Conservation (phyloP, 2,888 invertebrate species). For the Drosophila algonquin region DNA sequence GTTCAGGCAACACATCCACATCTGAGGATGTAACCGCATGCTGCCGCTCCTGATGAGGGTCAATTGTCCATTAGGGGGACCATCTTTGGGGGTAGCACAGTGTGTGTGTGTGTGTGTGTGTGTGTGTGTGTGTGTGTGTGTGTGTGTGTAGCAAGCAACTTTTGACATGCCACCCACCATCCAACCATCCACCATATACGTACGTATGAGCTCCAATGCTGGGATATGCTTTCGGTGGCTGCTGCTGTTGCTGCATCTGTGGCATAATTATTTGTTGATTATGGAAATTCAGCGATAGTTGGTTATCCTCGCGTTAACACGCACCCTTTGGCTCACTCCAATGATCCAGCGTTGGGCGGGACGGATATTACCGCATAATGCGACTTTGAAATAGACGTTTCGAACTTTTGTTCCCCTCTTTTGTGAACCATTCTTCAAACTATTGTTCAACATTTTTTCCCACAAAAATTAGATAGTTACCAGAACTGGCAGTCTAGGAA, state of each 20-base stretch:
- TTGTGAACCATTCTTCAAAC: too few relatives aligned
- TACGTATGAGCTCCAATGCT: background rate
- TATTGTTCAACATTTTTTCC: background rate
- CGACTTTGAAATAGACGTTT: background rate
- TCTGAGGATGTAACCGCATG: slow-evolving; percentile 74
- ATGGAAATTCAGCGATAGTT: slow-evolving; percentile 67
- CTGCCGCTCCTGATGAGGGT: slow-evolving; percentile 51
- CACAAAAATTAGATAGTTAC: slow-evolving; percentile 1
- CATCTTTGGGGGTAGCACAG: slow-evolving; percentile 68
- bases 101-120: slow-evolving; percentile 20
- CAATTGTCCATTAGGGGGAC: slow-evolving; percentile 32
- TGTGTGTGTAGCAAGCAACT: slow-evolving; percentile 47
- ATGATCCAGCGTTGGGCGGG: background rate
- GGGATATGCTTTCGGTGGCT: slow-evolving; percentile 10
- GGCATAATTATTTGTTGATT: slow-evolving; percentile 76
- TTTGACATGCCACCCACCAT: slow-evolving; percentile 52
- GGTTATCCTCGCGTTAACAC: slow-evolving; percentile 30
- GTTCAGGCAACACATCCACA: slow-evolving; percentile 50
- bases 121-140: slow-evolving; percentile 19
- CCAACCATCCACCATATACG: background rate
- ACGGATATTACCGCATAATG: background rate
- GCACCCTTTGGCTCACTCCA: background rate
- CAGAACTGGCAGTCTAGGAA: background rate
- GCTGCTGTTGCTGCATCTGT: slow-evolving; percentile 53
- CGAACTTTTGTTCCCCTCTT: too few relatives aligned